Conservation (phyloP, 2,797 vertebrate genomes). For the Poeciliopsis paucimaculata region DNA sequence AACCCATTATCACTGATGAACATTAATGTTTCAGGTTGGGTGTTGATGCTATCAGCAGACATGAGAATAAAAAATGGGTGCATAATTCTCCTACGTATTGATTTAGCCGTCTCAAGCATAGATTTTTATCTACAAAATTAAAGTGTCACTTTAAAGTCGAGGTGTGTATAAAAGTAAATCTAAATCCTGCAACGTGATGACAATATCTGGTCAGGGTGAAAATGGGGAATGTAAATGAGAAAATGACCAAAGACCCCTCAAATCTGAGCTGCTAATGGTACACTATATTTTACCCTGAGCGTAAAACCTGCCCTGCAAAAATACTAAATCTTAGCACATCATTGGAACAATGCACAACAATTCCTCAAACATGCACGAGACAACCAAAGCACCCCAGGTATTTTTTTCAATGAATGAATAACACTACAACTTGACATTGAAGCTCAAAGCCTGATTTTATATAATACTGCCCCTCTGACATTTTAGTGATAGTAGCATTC, state of each 20-base stretch:
- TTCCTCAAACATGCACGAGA: too few relatives aligned
- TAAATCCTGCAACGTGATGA: neutral
- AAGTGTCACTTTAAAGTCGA: neutral
- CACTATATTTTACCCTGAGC: neutral
- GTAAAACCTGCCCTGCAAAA: neutral
- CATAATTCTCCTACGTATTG: neutral
- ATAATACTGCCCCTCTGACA: too few relatives aligned
- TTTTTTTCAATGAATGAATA: too few relatives aligned
- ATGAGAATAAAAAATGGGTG: neutral
- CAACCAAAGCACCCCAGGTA: too few relatives aligned
- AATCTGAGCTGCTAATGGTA: neutral
- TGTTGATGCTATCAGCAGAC: neutral
- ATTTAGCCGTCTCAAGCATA: neutral
- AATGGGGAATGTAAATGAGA: neutral
- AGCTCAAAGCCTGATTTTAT: too few relatives aligned
- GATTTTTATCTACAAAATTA: constrained; percentile 18
- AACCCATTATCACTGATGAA: constrained; percentile 4
- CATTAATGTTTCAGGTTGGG: constrained; percentile 1
- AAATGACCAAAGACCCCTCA: neutral
- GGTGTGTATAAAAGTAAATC: too few relatives aligned
- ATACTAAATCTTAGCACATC: neutral
- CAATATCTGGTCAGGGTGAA: neutral
- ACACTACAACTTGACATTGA: too few relatives aligned
- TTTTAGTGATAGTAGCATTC: too few relatives aligned
- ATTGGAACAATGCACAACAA: neutral